Base-by-base conservation (phyloP, 2,888 invertebrate genomes). In the Holacanthella duospinosa region DNA sequence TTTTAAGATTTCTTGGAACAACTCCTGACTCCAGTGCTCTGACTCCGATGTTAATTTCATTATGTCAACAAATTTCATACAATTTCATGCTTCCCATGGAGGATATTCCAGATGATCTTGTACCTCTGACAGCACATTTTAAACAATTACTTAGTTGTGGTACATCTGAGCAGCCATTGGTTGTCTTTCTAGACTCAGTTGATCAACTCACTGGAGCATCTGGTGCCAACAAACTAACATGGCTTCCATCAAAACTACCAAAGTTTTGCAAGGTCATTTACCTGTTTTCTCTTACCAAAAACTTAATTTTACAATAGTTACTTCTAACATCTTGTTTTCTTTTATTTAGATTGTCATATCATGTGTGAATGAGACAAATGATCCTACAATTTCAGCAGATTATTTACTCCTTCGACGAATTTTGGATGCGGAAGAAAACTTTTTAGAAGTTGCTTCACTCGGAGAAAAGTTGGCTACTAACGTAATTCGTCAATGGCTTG, bases 1-100 rank as follows among this genome's bases (percentile, higher is more conserved):
- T 95, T 66, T 85, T 96, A 63, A 81, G 96, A 66, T 97, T 96
- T 77, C 82, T 97, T 29, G 97, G 97, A 27, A 96, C 95, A 1
- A 96, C 96, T 16, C 96, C 97, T 1, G 95, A 96, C 77, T 94
- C 93, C 70, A 94, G 94, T 70, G 92, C 93, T 27, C 81, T 96
- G 55, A 91, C 93, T 0, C 95, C 95, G 0, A 89, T 96, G 0
- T 82, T 97, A 27, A 93, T 93, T 68, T 94, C 93, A 43, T 89
- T 97, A 68, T 96, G 94, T 77, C 91, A 93, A 76, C 94, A 96
- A 89, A 87, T 92, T 70, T 91, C 90, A 0, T 93, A 93, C 79
- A 93, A 93, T 78, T 90, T 88, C 75, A 89, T 90, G 79, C 80
- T 93, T 48, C 88, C 92, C 0, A 91, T 92, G 77, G 93, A 94